phyloP scores from a whole-genome alignment of 2,113 vertebrate species.

The Nothocercus nigrocapillus region DNA sequence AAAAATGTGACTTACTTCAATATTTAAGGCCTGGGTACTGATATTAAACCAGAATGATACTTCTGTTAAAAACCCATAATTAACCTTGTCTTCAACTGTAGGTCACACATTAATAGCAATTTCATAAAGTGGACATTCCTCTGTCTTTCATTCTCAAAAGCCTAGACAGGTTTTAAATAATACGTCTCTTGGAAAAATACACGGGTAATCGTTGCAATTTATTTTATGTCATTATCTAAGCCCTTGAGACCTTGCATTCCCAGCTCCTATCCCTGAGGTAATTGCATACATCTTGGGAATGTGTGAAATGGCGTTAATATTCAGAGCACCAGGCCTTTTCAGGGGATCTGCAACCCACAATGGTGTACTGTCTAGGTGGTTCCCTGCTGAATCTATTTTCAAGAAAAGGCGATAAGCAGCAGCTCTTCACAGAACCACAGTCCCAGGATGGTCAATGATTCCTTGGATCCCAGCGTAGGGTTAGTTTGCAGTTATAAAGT shows the following conservation, averaged over 20 bases:
- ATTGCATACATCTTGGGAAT: constrained; percentile 80
- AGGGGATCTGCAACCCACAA: constrained; percentile 53
- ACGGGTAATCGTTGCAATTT: constrained; percentile 88
- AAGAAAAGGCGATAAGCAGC: neutral
- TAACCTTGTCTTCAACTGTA: constrained; percentile 83
- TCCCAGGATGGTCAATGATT: constrained; percentile 3
- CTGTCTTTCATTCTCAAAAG: constrained; percentile 79
- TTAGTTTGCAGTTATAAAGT: neutral
- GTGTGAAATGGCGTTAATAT: constrained; percentile 78
- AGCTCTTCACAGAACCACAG: neutral
- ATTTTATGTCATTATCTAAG: constrained; percentile 87
- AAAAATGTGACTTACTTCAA: constrained; percentile 86
- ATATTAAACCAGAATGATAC: constrained; percentile 85
- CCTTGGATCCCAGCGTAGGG: neutral
- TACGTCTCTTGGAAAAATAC: constrained; percentile 81
- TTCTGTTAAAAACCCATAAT: constrained; percentile 86
- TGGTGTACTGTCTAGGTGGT: constrained; percentile 47
- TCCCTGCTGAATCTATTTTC: constrained; percentile 38
- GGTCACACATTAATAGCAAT: constrained; percentile 83
- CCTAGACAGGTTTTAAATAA: constrained; percentile 83
- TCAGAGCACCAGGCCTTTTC: constrained; percentile 62
- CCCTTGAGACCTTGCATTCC: constrained; percentile 80
- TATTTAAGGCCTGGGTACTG: constrained; percentile 81
- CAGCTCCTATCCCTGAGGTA: constrained; percentile 76
- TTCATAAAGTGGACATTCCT: constrained; percentile 88